Percentiles rank a stretch among this genome's conserved stretches.
These are phyloP conservation scores for Balearica regulorum DNA, from an alignment of 2,797 vertebrate genomes.

Conservation along the genomic window DNA sequence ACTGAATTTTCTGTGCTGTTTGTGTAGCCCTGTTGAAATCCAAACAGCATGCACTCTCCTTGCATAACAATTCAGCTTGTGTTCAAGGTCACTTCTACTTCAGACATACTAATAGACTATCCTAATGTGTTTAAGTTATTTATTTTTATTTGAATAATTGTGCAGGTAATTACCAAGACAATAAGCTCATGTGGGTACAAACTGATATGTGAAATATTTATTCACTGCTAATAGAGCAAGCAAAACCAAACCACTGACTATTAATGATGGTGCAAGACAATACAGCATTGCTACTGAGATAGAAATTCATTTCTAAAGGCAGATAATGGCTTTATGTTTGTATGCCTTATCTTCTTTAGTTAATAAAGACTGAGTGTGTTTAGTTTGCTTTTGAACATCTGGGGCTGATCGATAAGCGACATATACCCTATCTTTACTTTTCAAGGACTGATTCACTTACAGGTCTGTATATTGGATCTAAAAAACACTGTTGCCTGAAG, in stretches of 20 bases:
- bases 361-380: not conserved
- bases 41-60: not conserved
- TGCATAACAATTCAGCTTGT: not conserved
- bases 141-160: constrained; percentile 43
- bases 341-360: constrained; percentile 19
- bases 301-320: constrained; percentile 1
- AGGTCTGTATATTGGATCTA: not conserved
- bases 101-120: not conserved
- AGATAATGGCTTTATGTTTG: constrained; percentile 9
- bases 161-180: not conserved
- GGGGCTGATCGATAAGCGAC: not conserved
- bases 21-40: not conserved
- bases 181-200: not conserved
- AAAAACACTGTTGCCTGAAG: not conserved
- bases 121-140: not conserved
- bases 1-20: not conserved
- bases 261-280: not conserved
- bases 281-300: not conserved
- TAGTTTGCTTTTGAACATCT: constrained; percentile 22
- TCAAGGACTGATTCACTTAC: constrained; percentile 13
- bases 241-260: not conserved
- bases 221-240: not conserved
- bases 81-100: constrained; percentile 36
- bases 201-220: constrained; percentile 3
- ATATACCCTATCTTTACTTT: not conserved